Base-by-base conservation (phyloP, 2,888 invertebrate genomes). In the Sinopyrophorus schimmeli region DNA sequence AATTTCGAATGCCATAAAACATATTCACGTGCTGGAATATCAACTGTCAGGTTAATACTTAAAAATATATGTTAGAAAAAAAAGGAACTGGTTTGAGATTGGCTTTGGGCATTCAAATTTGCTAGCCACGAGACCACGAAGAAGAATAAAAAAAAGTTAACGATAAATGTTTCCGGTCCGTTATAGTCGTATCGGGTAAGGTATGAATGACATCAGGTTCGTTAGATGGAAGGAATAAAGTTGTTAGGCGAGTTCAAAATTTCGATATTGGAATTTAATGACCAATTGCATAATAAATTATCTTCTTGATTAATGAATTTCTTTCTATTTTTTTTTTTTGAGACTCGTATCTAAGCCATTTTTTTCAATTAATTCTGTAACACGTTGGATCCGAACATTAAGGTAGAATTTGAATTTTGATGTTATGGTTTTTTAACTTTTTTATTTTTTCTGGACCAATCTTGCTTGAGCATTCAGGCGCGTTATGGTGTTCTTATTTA, bases 161-260 rank as follows among this genome's bases (percentile, higher is more conserved):
- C 54, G 58, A 59, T 59, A 52, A 55, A 59, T 59, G 58, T 59
- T 59, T 59, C 58, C 59, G 59, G 56, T 56, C 55, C 50, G 47
- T 53, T 59, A 54, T 57, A 49, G 32, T 49, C 49, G 46, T 41
- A 47, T 39, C 41, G 47, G 28, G 42, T 42, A 41, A 54, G 52
- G 42, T 49, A 57, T 51, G 54, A 58, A 56, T 58, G 58, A 58
- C 58, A 58, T 58, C 58, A 58, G 47, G 56, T 50, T 44, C 38
- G 21, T 43, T 43, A 47, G 39, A 28, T 47, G 39, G 39, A 39
- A 23, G 24, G 37, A 47, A 42, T 47, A 53, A 56, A 58, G 54
- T 47, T 24, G 58, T 47, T 30, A 41, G 53, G 54, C 58, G 41
- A 50, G 58, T 58, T 58, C 43, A 30, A 26, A 44, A 38, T 44